phyloP scores from a whole-genome alignment of 2,113 vertebrate species.

The Neofelis nebulosa region DNA sequence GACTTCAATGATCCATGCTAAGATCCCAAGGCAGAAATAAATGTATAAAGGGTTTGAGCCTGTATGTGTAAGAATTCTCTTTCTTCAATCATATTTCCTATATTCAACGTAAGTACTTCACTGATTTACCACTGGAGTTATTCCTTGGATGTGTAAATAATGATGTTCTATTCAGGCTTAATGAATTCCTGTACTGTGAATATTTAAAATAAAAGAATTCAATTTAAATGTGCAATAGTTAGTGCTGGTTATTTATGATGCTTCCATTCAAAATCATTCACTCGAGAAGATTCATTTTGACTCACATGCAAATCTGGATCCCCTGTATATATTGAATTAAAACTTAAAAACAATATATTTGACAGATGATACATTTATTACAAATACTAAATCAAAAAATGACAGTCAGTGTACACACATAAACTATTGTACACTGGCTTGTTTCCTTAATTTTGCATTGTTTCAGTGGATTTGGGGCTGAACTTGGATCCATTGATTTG shows the following conservation, averaged over 20 bases:
- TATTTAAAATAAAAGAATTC: conserved; percentile 89
- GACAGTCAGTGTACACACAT: not conserved
- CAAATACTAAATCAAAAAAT: not conserved
- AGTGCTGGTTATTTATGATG: conserved; percentile 76
- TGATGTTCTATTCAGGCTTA: conserved; percentile 82
- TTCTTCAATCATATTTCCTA: conserved; percentile 73
- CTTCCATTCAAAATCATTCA: conserved; percentile 38
- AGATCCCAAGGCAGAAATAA: conserved; percentile 68
- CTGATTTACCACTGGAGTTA: conserved; percentile 81
- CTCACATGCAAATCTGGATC: conserved; percentile 8
- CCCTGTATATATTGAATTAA: conserved; percentile 14
- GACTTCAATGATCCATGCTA: conserved; percentile 67
- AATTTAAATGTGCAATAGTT: conserved; percentile 73
- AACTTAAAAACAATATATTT: conserved; percentile 8
- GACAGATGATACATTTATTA: not conserved
- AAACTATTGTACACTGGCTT: not conserved
- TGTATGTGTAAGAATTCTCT: conserved; percentile 70
- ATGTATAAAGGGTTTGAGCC: conserved; percentile 75
- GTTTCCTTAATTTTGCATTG: not conserved
- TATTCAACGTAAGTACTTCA: conserved; percentile 75
- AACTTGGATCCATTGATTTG: not conserved
- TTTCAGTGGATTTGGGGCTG: not conserved
- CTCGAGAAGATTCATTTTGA: not conserved
- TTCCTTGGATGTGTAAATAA: conserved; percentile 85
- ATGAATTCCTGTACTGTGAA: conserved; percentile 85